Evolutionary conservation across 2,113 vertebrate genomes (phyloP).

Genomic region (Vimba vimba): DNA sequence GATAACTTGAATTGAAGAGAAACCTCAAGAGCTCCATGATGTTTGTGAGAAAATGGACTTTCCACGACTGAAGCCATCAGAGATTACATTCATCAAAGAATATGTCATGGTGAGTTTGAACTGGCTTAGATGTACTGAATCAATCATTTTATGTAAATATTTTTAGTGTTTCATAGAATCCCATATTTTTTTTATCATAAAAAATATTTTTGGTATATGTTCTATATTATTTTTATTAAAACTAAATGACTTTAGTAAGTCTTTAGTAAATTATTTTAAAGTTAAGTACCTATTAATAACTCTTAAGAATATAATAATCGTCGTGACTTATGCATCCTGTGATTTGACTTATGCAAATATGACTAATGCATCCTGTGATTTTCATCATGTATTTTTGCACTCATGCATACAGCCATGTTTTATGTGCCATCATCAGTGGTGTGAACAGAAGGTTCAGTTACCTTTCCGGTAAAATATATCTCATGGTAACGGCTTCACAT

Average conservation of each 20-base stretch:
- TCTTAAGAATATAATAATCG: background rate
- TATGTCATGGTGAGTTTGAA: background rate
- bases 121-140: background rate
- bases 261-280: background rate
- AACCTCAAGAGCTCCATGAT: background rate
- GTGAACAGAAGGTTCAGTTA: too few species aligned
- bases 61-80: background rate
- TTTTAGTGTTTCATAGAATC: background rate
- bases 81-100: conserved; percentile 1
- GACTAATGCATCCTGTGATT: background rate
- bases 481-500: too few species aligned
- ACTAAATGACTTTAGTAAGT: background rate
- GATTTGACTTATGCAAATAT: too few species aligned
- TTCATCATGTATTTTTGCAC: background rate
- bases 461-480: too few species aligned
- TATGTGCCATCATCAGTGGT: background rate
- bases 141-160: background rate
- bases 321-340: background rate
- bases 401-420: background rate
- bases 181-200: too few species aligned
- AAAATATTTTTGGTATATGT: background rate
- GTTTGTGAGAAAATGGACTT: background rate
- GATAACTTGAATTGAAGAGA: background rate
- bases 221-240: background rate
- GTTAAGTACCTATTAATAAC: background rate